Evolutionary conservation across 2,888 invertebrate genomes (phyloP), one percentile per base, ranked within the genome.

Genomic region (Prostheceraeus crozeri): DNA sequence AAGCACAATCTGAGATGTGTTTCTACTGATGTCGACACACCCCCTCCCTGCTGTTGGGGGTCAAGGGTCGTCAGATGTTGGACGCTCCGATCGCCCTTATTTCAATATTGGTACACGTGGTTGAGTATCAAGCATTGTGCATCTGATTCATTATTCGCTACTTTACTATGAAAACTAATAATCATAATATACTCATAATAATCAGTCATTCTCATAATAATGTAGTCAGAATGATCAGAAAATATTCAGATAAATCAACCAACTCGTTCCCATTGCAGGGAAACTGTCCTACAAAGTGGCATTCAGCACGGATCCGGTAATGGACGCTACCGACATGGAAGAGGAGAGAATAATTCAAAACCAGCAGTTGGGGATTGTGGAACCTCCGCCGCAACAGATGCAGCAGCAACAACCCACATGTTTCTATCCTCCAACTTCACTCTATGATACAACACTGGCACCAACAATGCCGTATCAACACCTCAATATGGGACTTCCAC

Each of bases 251-350:
- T 8, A 33, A 10, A 10, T 33, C 33, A n/a, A 33, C 10, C 33
- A 33, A n/a, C 10, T 11, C 33, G 10, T n/a, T 33, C 8, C 14
- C 10, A 51, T 11, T 28, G 4, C 54, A 57, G 57, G 45, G 28
- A 56, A 59, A 35, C 25, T 59, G 33, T 19, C 59, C 19, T 59
- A 59, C 23, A 57, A 45, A n/a, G 30, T 59, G 14, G 59, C 59
- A n/a, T 59, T 59, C 36, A 58, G 35, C 36, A 59, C 59, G 3
- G 59, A 59, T 30, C 59, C 59, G 11, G 35, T n/a, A 16, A 16
- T 59, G 2, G 28, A 21, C n/a, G 10, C n/a, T 23, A 23, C 11
- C 28, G 58, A 58, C 14, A 3, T 33, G 8, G 11, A 14, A n/a
- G n/a, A 53, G 53, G 25, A 53, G 35, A 25, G 19, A n/a, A 53